These are phyloP conservation scores for Erethizon dorsatum DNA, from an alignment of 2,797 vertebrate species.

Conservation along the genomic window DNA sequence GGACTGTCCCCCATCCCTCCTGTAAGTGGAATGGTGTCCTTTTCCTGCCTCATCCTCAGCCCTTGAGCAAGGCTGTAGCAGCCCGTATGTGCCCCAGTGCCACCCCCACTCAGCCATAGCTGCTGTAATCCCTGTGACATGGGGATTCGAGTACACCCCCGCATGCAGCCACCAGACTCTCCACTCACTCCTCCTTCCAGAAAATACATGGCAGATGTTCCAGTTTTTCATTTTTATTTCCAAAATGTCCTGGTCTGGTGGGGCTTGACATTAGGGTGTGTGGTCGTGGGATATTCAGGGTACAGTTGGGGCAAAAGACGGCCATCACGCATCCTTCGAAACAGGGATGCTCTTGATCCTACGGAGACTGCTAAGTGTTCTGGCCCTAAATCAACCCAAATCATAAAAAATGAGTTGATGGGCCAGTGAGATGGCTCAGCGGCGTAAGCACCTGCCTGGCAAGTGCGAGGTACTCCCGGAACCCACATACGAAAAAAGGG, in stretches of 20 bases:
- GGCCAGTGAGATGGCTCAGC: too few species aligned
- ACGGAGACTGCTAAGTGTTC: too few species aligned
- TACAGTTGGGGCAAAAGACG: rapidly evolving
- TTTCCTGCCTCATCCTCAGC: neutral
- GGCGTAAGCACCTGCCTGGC: too few species aligned
- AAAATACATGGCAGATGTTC: neutral
- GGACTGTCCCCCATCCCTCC: neutral
- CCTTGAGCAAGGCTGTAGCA: neutral
- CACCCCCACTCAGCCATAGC: neutral
- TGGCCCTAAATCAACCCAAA: neutral
- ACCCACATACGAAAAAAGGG: too few species aligned
- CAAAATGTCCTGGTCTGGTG: neutral
- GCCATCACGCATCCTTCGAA: rapidly evolving
- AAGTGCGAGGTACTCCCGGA: too few species aligned
- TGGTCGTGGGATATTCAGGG: rapidly evolving
- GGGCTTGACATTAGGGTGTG: too few species aligned
- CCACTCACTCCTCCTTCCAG: neutral
- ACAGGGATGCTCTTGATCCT: neutral
- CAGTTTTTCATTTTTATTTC: neutral
- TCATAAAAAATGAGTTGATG: neutral
- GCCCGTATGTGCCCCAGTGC: too few species aligned
- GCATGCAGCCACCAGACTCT: rapidly evolving
- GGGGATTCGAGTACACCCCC: rapidly evolving
- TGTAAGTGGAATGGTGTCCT: neutral
- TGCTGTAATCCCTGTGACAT: rapidly evolving